A percentile compares a stretch with the other conserved stretches of the same genome.
These are phyloP conservation scores for Dicerorhinus sumatrensis DNA, from an alignment of 2,113 vertebrate genomes.

Conservation along the genomic window DNA sequence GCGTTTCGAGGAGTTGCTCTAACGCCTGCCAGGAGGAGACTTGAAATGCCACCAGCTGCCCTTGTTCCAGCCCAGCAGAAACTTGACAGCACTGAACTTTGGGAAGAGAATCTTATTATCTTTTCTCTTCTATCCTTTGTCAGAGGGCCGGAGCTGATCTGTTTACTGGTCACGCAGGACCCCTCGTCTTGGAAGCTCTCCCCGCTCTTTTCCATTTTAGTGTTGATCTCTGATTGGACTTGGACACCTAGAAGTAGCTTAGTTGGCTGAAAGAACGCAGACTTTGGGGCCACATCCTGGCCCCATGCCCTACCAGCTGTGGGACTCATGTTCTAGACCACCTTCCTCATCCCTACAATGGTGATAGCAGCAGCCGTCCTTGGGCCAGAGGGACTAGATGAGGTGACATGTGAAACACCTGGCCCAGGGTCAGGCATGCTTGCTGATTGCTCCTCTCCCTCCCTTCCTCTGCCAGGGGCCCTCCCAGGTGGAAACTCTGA, in stretches of 20 bases:
- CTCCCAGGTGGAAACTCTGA: not conserved
- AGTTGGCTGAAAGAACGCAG: not conserved
- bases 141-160: not conserved
- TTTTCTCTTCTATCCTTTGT: conserved; percentile 38
- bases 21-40: not conserved
- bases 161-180: not conserved
- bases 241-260: not conserved
- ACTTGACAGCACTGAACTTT: conserved; percentile 53
- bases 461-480: not conserved
- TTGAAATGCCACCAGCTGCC: conserved; percentile 35
- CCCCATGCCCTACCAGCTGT: not conserved
- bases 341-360: not conserved
- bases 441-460: fast-evolving
- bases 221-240: not conserved
- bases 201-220: not conserved
- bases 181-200: not conserved
- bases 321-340: not conserved
- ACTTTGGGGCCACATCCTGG: not conserved
- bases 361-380: not conserved
- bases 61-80: not conserved
- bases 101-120: conserved; percentile 58
- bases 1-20: not conserved
- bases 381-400: not conserved
- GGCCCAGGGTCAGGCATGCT: not conserved
- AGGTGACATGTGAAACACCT: fast-evolving